phyloP scores from a whole-genome alignment of 2,888 invertebrate genomes.

The Macrophya annulata region DNA sequence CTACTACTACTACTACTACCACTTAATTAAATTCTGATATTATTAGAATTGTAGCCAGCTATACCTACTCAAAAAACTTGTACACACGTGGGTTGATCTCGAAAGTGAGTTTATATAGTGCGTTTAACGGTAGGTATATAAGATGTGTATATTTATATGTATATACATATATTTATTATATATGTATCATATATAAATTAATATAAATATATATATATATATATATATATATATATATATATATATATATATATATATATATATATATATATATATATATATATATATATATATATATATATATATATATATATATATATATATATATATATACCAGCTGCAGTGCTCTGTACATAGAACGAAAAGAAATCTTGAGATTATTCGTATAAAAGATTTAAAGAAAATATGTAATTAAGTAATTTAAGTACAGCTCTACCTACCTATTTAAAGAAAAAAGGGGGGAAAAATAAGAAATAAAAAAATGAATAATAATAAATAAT shows the following conservation, averaged over 20 bases:
- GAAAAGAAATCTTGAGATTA: constrained; percentile 45
- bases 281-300: background rate
- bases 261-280: constrained; percentile 22
- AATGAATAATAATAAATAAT: constrained; percentile 12
- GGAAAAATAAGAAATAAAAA: constrained; percentile 39
- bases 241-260: background rate
- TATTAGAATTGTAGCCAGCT: constrained; percentile 39
- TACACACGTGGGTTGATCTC: constrained; percentile 48
- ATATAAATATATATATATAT: background rate
- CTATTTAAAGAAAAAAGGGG: constrained; percentile 31
- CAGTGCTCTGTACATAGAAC: constrained; percentile 49
- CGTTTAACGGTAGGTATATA: constrained; percentile 47
- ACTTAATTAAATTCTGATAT: constrained; percentile 28
- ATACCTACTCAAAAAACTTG: constrained; percentile 8
- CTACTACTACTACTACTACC: constrained; percentile 15
- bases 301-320: background rate
- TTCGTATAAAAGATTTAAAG: constrained; percentile 38
- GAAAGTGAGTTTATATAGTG: constrained; percentile 51
- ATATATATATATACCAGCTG: constrained; percentile 2
- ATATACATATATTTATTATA: background rate
- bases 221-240: background rate
- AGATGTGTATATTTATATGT: constrained; percentile 29
- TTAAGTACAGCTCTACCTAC: constrained; percentile 38
- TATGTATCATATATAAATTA: no score
- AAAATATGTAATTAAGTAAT: constrained; percentile 35